Conservation (phyloP, 2,888 invertebrate species). For the Apoderus coryli region DNA sequence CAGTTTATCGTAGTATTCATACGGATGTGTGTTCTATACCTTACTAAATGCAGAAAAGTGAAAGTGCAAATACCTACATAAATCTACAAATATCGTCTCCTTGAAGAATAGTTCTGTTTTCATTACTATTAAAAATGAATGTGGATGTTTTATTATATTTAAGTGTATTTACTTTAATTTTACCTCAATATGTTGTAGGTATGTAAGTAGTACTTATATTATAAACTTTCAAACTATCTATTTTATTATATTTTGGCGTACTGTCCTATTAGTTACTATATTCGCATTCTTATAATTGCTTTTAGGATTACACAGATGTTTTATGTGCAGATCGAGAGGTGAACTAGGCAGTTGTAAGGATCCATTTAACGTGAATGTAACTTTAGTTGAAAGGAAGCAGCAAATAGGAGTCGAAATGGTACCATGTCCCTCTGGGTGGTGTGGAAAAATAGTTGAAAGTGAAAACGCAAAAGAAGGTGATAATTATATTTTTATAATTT, state of each 20-base stretch:
- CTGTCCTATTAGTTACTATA: neutral
- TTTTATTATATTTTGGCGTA: slow-evolving; percentile 3
- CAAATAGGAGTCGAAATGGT: slow-evolving; percentile 60
- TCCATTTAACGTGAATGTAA: slow-evolving; percentile 65
- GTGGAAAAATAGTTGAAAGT: slow-evolving; percentile 77
- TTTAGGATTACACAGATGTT: slow-evolving; percentile 60
- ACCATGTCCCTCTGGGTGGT: slow-evolving; percentile 85
- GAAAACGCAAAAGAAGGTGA: slow-evolving; percentile 63
- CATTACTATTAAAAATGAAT: no score
- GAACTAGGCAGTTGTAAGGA: slow-evolving; percentile 81
- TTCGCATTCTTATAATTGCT: slow-evolving; percentile 17
- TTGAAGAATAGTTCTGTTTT: no score
- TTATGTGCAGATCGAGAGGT: slow-evolving; percentile 73
- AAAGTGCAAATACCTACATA: no score
- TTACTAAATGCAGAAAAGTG: no score
- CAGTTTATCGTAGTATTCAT: no score
- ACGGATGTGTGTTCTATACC: no score
- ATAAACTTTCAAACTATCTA: no score
- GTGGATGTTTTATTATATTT: no score
- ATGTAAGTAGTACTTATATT: no score
- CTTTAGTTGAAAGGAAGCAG: slow-evolving; percentile 44
- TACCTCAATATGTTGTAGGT: no score
- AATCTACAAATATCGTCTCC: no score
- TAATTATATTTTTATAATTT: neutral
- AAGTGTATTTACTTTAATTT: no score